A percentile compares a stretch with the other conserved stretches of the same genome.
Evolutionary conservation across 2,888 invertebrate genomes (phyloP).

Genomic region (Orthosia gothica): DNA sequence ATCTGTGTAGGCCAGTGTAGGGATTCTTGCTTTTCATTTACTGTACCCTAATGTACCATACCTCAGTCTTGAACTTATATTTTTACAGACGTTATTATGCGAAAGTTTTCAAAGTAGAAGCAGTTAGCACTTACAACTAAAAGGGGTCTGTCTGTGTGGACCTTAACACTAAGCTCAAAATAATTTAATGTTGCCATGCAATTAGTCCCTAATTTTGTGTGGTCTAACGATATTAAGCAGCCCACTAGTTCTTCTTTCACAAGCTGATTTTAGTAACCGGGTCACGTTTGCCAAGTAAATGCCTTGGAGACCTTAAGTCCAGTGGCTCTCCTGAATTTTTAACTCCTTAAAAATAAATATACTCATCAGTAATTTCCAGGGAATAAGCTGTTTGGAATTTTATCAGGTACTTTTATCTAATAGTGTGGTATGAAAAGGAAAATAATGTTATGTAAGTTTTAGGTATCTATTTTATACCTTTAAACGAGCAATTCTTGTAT

Average conservation of each 20-base stretch:
- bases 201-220: background rate
- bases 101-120: background rate
- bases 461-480: background rate
- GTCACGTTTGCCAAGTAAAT: constrained; percentile 52
- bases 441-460: background rate
- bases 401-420: background rate
- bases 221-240: constrained; percentile 5
- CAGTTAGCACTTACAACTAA: background rate
- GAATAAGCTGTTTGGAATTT: constrained; percentile 5
- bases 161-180: background rate
- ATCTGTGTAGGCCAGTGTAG: background rate
- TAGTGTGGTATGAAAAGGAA: background rate
- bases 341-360: constrained; percentile 48
- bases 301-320: constrained; percentile 43
- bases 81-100: background rate
- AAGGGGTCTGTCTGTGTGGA: background rate
- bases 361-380: constrained; percentile 23
- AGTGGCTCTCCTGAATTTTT: constrained; percentile 44
- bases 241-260: constrained; percentile 26
- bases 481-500: no score
- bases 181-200: background rate
- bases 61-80: background rate
- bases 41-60: background rate
- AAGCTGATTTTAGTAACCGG: constrained; percentile 30
- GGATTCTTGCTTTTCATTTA: background rate